Base-by-base conservation (phyloP, 2,113 vertebrate genomes). In the Serinus canaria region DNA sequence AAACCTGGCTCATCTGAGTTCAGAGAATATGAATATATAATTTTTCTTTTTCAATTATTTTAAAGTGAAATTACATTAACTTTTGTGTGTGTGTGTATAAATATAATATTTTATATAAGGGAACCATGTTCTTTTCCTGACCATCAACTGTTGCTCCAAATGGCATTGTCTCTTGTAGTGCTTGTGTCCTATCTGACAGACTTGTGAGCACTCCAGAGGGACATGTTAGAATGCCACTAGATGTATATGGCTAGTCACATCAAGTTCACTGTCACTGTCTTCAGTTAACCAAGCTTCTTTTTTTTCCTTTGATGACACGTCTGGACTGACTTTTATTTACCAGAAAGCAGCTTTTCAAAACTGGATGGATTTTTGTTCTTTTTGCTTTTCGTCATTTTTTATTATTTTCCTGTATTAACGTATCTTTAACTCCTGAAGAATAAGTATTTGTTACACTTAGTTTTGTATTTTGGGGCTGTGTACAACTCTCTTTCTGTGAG, bases 31-130 rank as follows among this genome's bases (percentile, higher is more conserved):
- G 3, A 74, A 37, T 41, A 46, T 52, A 77, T 70, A 0, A 43
- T 20, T 79, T 72, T 89, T 70, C 15, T 69, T 15, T 90, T 46
- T 3, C 63, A 66, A 69, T 76, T 68, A 27, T 44, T 76, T 22
- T 52, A 30, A 6, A 13, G 17, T 59, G 13, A 67, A 66, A 39
- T 44, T 43, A 28, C 8, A n/a, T 63, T 28, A 56, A 69, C 6
- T 33, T 64, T 1, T 7, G 2, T 68, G 1, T 12, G 20, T 2
- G 0, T 41, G 6, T 16, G 13, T 4, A 31, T 46, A 63, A 59
- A 37, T 41, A 12, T 77, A 76, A 30, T 37, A 68, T 11, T 73
- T 84, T 30, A 15, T 59, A 16, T 33, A 72, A 72, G 3, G 17
- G 21, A 74, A 87, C 7, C 4, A 17, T 27, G 0, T 28, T 81